phyloP scores from a whole-genome alignment of 2,888 invertebrate genomes.

The Therioaphis trifolii region DNA sequence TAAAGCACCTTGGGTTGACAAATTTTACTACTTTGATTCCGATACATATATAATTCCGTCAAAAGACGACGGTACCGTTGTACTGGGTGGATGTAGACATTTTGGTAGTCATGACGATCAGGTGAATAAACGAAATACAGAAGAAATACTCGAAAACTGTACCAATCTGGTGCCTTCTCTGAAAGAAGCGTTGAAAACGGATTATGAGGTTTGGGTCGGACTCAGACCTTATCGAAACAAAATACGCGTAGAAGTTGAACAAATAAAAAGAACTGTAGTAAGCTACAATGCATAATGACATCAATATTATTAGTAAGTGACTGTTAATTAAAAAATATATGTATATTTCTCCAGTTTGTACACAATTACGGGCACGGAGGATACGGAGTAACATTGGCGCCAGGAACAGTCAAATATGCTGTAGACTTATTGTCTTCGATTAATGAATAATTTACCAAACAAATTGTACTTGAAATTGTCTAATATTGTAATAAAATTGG shows the following conservation, averaged over 20 bases:
- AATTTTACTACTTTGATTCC: conserved; percentile 86
- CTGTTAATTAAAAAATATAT: too few relatives aligned
- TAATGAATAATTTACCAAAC: too few relatives aligned
- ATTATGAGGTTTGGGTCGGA: conserved; percentile 75
- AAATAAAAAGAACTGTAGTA: conserved; percentile 65
- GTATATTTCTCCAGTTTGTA: conserved; percentile 74
- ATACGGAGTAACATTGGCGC: conserved; percentile 89
- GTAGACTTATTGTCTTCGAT: conserved; percentile 73
- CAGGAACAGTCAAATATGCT: conserved; percentile 86
- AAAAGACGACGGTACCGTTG: conserved; percentile 75
- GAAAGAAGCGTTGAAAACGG: conserved; percentile 72
- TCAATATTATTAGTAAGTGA: too few relatives aligned
- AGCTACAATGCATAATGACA: not conserved
- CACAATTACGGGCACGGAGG: conserved; percentile 97
- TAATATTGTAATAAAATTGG: too few relatives aligned
- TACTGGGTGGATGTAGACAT: conserved; percentile 87
- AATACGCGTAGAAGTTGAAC: conserved; percentile 79
- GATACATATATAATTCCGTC: conserved; percentile 89
- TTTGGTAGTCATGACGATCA: conserved; percentile 80
- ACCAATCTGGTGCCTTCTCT: conserved; percentile 79
- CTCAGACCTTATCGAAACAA: conserved; percentile 83
- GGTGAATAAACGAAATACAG: conserved; percentile 78
- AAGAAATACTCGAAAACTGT: conserved; percentile 83
- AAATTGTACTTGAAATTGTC: too few relatives aligned
- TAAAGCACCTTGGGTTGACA: conserved; percentile 89